Conservation (phyloP, 2,113 vertebrate species). For the Pelmatolapia mariae region DNA sequence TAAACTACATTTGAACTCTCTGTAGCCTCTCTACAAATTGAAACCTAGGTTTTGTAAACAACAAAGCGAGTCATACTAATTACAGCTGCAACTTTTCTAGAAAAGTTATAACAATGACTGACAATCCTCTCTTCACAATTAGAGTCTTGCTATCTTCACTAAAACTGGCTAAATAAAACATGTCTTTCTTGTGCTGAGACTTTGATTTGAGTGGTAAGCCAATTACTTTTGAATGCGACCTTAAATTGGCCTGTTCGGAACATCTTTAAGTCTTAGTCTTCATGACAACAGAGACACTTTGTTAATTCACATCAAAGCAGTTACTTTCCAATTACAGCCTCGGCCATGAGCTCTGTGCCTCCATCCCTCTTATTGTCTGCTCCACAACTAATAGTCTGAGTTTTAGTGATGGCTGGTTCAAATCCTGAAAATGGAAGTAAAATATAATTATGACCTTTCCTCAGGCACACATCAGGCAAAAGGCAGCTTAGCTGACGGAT, state of each 20-base stretch:
- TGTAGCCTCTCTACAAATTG: neutral
- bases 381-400: neutral
- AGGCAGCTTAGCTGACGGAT: constrained; percentile 25
- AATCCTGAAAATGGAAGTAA: neutral
- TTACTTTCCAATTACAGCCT: constrained; percentile 45
- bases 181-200: neutral
- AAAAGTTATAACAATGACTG: neutral
- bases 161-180: constrained; percentile 23
- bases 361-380: neutral
- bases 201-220: constrained; percentile 11
- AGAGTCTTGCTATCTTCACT: neutral
- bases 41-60: neutral
- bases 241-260: constrained; percentile 37
- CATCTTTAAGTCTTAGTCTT: constrained; percentile 11
- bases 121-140: neutral
- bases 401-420: neutral
- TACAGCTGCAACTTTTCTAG: neutral
- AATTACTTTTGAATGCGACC: constrained; percentile 30
- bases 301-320: constrained; percentile 55
- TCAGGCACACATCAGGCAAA: constrained; percentile 2
- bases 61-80: neutral
- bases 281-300: constrained; percentile 15
- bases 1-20: neutral
- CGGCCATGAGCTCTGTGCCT: neutral
- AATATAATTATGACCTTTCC: constrained; percentile 38